Conservation (phyloP, 2,888 invertebrate species). For the Ophion ellenae region DNA sequence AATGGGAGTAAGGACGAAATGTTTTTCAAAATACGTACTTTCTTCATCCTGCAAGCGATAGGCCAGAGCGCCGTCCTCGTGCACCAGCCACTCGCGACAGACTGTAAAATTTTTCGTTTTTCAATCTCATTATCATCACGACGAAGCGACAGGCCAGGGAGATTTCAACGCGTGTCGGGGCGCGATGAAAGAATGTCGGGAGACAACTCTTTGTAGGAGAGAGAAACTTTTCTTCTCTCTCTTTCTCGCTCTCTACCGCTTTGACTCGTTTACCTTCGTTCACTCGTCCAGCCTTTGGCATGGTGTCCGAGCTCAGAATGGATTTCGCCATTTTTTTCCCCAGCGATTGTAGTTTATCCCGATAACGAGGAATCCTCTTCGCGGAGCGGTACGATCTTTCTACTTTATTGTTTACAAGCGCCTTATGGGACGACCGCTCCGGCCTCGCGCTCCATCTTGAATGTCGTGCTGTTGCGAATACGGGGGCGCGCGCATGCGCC, state of each 20-base stretch:
- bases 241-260: background rate
- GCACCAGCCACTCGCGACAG: conserved; percentile 92
- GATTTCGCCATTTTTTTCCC: conserved; percentile 80
- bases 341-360: background rate
- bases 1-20: conserved; percentile 14
- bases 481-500: conserved; percentile 39
- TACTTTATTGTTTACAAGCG: conserved; percentile 73
- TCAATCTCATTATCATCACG: conserved; percentile 32
- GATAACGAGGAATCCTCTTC: conserved; percentile 1
- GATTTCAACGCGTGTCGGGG: conserved; percentile 47
- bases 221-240: background rate
- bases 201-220: conserved; percentile 30
- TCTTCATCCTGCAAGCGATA: conserved; percentile 92
- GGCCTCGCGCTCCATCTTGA: conserved; percentile 78
- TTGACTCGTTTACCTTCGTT: conserved; percentile 86
- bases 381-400: background rate
- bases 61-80: conserved; percentile 93
- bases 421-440: conserved; percentile 71
- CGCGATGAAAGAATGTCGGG: conserved; percentile 31
- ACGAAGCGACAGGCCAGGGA: conserved; percentile 4
- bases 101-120: conserved; percentile 84
- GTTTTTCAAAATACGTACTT: conserved; percentile 85
- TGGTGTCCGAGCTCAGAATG: conserved; percentile 83
- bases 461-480: conserved; percentile 48
- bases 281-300: conserved; percentile 88